phyloP scores from a whole-genome alignment of 2,113 vertebrate genomes.

The Daubentonia madagascariensis region DNA sequence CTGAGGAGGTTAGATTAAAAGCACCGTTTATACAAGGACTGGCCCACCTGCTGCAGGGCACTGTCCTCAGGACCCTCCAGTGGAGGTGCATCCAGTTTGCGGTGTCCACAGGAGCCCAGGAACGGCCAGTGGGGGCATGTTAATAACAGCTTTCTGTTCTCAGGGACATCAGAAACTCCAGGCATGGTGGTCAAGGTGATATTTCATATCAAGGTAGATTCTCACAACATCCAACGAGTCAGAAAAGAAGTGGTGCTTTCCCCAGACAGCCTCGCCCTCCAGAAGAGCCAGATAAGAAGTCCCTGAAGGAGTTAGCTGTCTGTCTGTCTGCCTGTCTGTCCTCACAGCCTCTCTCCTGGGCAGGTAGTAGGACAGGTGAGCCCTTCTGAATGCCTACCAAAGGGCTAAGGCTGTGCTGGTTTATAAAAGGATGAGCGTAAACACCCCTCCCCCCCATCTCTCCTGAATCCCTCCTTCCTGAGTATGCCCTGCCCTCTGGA shows the following conservation, averaged over 20 bases:
- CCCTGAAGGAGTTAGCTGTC: neutral
- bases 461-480: neutral
- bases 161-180: accelerated
- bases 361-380: neutral
- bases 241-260: neutral
- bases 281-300: neutral
- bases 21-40: accelerated
- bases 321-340: neutral
- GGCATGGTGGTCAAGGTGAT: accelerated
- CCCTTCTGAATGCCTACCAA: neutral
- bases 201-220: neutral
- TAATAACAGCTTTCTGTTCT: too few species aligned
- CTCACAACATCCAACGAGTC: neutral
- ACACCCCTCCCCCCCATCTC: neutral
- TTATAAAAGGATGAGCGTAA: neutral
- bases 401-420: neutral
- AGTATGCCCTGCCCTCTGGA: neutral
- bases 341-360: neutral
- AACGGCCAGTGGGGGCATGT: neutral
- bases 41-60: neutral
- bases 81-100: accelerated
- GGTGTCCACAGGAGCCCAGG: neutral
- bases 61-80: neutral
- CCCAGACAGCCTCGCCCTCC: too few species aligned
- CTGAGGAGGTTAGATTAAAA: neutral